Evolutionary conservation across 2,797 vertebrate species (phyloP).

Genomic region (Hypotaenidia philippensis): DNA sequence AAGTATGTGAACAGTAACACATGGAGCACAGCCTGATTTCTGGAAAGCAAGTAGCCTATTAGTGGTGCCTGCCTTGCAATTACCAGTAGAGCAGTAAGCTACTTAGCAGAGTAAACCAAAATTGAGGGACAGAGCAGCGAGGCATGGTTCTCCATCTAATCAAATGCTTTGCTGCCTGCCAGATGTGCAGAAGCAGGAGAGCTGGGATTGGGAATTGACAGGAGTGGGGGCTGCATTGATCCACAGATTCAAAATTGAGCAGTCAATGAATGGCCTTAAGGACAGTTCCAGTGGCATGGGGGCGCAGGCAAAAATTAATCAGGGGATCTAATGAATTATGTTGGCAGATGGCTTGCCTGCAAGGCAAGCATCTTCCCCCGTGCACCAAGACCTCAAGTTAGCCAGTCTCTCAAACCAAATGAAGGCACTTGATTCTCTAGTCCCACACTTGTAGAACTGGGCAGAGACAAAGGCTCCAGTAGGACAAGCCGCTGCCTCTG

Average conservation of each 20-base stretch:
- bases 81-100: background rate
- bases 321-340: background rate
- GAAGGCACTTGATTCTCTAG: background rate
- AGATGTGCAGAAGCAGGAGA: background rate
- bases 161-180: background rate
- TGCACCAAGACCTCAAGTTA: accelerated
- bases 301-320: background rate
- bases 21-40: background rate
- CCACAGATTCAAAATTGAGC: background rate
- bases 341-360: background rate
- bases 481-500: background rate
- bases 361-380: background rate
- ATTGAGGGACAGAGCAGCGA: background rate
- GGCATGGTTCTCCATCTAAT: background rate
- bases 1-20: background rate
- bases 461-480: background rate
- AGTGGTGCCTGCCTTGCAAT: background rate
- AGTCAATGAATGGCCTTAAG: background rate
- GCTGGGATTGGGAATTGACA: background rate
- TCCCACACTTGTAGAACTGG: background rate
- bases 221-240: background rate
- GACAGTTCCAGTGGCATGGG: background rate
- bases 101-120: background rate
- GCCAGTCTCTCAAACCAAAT: background rate
- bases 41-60: background rate